Evolutionary conservation across 2,888 invertebrate species (phyloP).

Genomic region (Heliconius hortense): DNA sequence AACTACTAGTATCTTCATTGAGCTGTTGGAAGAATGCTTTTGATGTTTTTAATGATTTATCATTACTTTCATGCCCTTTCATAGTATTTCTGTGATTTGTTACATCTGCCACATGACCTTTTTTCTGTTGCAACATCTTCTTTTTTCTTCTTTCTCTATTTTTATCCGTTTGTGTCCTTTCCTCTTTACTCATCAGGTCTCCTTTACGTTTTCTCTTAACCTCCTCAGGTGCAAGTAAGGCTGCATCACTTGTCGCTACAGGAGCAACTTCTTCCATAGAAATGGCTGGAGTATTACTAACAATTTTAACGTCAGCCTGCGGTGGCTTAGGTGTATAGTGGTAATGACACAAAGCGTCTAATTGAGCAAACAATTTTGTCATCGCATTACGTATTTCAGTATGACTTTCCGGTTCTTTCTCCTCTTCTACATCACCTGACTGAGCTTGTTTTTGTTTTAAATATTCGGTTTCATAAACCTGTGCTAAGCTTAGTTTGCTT

Average conservation of each 20-base stretch:
- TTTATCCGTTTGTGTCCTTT: conserved; percentile 92
- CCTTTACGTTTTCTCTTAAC: conserved; percentile 84
- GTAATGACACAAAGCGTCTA: conserved; percentile 96
- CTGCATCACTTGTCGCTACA: conserved; percentile 90
- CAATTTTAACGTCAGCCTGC: conserved; percentile 93
- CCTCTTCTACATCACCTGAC: conserved; percentile 81
- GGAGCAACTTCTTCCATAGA: conserved; percentile 98
- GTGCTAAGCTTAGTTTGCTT: conserved; percentile 94
- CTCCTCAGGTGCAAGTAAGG: conserved; percentile 96
- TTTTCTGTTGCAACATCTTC: conserved; percentile 87
- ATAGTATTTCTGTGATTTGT: conserved; percentile 78
- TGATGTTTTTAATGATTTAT: conserved; percentile 83
- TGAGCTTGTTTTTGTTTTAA: conserved; percentile 84
- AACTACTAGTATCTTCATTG: conserved; percentile 85
- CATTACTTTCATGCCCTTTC: conserved; percentile 82
- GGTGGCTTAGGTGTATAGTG: conserved; percentile 95
- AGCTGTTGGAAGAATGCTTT: conserved; percentile 93
- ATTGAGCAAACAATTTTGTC: conserved; percentile 88
- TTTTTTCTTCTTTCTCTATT: conserved; percentile 93
- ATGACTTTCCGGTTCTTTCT: conserved; percentile 88
- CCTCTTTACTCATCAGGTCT: conserved; percentile 86
- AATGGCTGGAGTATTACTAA: conserved; percentile 95
- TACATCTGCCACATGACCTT: conserved; percentile 69
- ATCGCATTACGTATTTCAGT: conserved; percentile 89
- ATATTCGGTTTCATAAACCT: conserved; percentile 96